Evolutionary conservation across 2,888 invertebrate species (phyloP).

Genomic region (Cerastoderma edule): DNA sequence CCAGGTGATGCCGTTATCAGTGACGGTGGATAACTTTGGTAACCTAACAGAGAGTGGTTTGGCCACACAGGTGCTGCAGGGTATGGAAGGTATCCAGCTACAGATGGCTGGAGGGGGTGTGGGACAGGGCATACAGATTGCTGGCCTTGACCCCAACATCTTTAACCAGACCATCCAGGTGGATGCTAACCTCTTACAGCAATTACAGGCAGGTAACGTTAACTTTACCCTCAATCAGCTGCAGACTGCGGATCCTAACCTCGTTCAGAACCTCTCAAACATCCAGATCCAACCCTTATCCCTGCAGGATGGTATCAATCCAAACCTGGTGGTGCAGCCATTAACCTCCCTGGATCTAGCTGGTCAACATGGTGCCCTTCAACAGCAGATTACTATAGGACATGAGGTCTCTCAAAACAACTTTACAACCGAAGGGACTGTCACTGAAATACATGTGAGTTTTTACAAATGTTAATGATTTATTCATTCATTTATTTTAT

Average conservation of each 20-base stretch:
- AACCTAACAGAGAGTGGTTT: conserved; percentile 68
- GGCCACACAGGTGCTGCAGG: conserved; percentile 78
- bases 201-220: conserved; percentile 83
- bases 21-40: conserved; percentile 69
- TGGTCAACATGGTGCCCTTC: conserved; percentile 42
- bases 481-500: too few relatives aligned
- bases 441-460: conserved; percentile 48
- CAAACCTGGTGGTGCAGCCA: conserved; percentile 81
- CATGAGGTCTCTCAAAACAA: conserved; percentile 55
- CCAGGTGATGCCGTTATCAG: conserved; percentile 75
- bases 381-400: conserved; percentile 37
- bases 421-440: conserved; percentile 42
- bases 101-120: conserved; percentile 80
- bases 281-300: conserved; percentile 70
- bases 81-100: conserved; percentile 82
- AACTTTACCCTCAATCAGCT: conserved; percentile 81
- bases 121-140: conserved; percentile 82
- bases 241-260: conserved; percentile 66
- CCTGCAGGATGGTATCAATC: conserved; percentile 70
- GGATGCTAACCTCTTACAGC: conserved; percentile 85
- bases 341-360: conserved; percentile 58
- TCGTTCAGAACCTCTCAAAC: conserved; percentile 68
- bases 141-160: conserved; percentile 82
- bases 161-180: conserved; percentile 84
- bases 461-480: too few relatives aligned